A percentile compares a stretch with the other conserved stretches of the same genome.
phyloP scores from a whole-genome alignment of 2,797 vertebrate species.

The Pseudochaenichthys georgianus region DNA sequence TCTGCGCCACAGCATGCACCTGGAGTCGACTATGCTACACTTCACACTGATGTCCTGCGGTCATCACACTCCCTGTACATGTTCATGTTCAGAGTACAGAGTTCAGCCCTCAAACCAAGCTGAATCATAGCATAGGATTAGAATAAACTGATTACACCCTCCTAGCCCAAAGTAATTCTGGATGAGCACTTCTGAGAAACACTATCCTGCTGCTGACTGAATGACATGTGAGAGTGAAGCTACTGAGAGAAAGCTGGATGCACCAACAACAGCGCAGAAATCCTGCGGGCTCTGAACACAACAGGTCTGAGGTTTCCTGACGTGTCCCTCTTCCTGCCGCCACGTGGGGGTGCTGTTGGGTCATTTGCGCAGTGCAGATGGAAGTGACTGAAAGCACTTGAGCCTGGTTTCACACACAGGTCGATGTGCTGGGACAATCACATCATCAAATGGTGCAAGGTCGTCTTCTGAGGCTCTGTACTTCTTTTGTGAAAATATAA shows the following conservation, averaged over 20 bases:
- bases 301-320: background rate
- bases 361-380: background rate
- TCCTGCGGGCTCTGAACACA: slow-evolving; percentile 4
- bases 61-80: background rate
- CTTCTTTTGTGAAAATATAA: too few species aligned
- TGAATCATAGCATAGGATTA: background rate
- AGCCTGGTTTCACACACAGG: too few species aligned
- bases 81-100: background rate
- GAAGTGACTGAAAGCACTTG: background rate
- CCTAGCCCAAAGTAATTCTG: background rate
- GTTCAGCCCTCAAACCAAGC: background rate
- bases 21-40: background rate
- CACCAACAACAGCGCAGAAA: background rate
- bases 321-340: background rate
- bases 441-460: too few species aligned
- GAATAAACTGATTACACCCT: background rate
- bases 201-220: background rate
- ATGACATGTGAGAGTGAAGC: slow-evolving; percentile 25
- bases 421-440: too few species aligned
- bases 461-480: too few species aligned
- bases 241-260: background rate
- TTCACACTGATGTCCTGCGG: background rate
- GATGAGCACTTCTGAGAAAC: background rate
- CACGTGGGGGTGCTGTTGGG: slow-evolving; percentile 9
- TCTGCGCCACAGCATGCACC: background rate